phyloP scores from a whole-genome alignment of 2,797 vertebrate species.

The Catostomus latipinnis region DNA sequence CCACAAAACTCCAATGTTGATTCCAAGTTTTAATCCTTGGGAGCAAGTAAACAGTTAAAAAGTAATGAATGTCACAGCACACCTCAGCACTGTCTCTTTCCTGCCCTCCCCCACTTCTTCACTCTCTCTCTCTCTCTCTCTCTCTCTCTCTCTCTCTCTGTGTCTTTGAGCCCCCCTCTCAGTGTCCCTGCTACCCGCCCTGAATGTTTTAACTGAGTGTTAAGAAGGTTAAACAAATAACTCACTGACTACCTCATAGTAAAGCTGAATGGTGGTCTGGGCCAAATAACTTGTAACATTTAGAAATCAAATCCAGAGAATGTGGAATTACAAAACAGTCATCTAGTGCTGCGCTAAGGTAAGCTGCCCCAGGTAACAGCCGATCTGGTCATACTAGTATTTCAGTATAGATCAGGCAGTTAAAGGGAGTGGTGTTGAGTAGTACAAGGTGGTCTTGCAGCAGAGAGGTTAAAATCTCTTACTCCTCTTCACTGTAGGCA shows the following conservation, averaged over 20 bases:
- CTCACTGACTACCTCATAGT: conserved; percentile 42
- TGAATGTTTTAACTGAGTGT: conserved; percentile 40
- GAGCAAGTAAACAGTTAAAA: conserved; percentile 45
- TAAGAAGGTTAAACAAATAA: conserved; percentile 56
- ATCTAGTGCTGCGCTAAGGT: conserved; percentile 12
- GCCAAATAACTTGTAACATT: conserved; percentile 9
- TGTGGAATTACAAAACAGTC: conserved; percentile 18
- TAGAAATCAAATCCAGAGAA: conserved; percentile 3
- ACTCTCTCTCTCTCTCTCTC: not conserved
- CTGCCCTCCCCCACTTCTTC: not conserved
- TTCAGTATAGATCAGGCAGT: conserved; percentile 33
- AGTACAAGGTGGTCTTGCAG: conserved; percentile 40
- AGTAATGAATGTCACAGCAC: conserved; percentile 19
- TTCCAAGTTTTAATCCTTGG: conserved; percentile 16
- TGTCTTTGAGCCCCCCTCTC: not conserved
- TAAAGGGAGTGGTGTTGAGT: conserved; percentile 38
- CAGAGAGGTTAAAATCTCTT: conserved; percentile 34
- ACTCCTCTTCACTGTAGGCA: conserved; percentile 23
- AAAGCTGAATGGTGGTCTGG: conserved; percentile 5
- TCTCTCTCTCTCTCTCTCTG: conserved; percentile 3
- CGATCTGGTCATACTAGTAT: conserved; percentile 38
- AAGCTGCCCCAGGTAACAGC: conserved; percentile 33
- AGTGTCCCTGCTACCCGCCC: conserved; percentile 3
- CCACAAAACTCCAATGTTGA: not conserved
- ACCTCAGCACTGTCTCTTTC: conserved; percentile 7